phyloP scores from a whole-genome alignment of 2,113 vertebrate genomes.

The Arothron firmamentum region DNA sequence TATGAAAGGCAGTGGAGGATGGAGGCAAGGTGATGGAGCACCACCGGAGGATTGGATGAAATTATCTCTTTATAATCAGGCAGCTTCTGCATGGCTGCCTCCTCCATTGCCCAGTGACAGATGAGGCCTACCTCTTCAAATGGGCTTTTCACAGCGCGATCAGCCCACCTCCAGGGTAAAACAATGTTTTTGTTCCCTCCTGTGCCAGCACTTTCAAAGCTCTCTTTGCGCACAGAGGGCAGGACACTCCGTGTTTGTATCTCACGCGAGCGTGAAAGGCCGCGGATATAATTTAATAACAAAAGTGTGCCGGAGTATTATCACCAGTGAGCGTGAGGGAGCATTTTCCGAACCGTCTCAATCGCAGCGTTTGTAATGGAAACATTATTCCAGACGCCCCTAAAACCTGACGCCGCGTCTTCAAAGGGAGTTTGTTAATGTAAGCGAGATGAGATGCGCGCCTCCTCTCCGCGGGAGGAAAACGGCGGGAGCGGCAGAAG shows the following conservation, averaged over 20 bases:
- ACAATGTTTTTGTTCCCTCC: constrained; percentile 55
- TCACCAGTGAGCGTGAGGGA: constrained; percentile 26
- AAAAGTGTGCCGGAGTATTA: constrained; percentile 33
- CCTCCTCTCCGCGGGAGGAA: constrained; percentile 50
- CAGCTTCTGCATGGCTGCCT: constrained; percentile 70
- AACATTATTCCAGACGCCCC: constrained; percentile 40
- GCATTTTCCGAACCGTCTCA: constrained; percentile 44
- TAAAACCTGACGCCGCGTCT: constrained; percentile 21
- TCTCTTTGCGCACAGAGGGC: constrained; percentile 46
- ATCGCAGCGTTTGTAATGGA: constrained; percentile 31
- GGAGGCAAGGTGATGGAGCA: constrained; percentile 59
- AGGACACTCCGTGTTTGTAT: constrained; percentile 43
- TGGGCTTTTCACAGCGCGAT: constrained; percentile 61
- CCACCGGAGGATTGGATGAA: constrained; percentile 67
- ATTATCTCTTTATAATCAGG: constrained; percentile 75
- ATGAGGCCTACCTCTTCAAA: constrained; percentile 69
- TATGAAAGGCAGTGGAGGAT: constrained; percentile 64
- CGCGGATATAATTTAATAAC: constrained; percentile 45
- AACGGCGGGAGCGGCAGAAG: constrained; percentile 40
- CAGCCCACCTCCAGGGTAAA: constrained; percentile 63
- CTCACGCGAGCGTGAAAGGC: constrained; percentile 31
- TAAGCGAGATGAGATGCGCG: constrained; percentile 31
- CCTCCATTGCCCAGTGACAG: constrained; percentile 66
- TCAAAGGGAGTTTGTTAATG: constrained; percentile 51
- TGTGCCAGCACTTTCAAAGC: constrained; percentile 54